These are phyloP conservation scores for Hofmannophila pseudospretella DNA, from an alignment of 2,888 invertebrate genomes.

Conservation along the genomic window DNA sequence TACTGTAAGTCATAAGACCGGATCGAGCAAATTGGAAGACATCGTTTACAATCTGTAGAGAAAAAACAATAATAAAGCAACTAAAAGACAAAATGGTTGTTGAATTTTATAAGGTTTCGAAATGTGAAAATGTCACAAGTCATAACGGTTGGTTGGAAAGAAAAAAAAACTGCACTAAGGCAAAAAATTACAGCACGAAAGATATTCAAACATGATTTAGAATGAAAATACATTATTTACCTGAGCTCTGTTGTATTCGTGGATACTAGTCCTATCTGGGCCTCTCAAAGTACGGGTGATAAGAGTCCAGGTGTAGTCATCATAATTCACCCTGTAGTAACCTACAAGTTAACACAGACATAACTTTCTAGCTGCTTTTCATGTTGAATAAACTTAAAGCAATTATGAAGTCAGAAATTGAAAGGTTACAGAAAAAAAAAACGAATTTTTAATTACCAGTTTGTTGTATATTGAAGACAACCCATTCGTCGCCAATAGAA, in stretches of 20 bases:
- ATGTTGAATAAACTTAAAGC: background rate
- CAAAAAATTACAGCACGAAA: too few relatives aligned
- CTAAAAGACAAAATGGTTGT: background rate
- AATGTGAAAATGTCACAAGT: too few relatives aligned
- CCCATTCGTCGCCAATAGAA: slow-evolving; percentile 67
- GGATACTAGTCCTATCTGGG: slow-evolving; percentile 57
- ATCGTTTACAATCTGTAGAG: slow-evolving; percentile 83
- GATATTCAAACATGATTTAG: too few relatives aligned
- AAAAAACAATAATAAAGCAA: background rate
- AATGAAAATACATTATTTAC: slow-evolving; percentile 50
- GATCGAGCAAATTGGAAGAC: slow-evolving; percentile 85
- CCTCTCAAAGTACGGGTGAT: slow-evolving; percentile 60
- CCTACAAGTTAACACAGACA: slow-evolving; percentile 53
- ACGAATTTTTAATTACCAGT: slow-evolving; percentile 54
- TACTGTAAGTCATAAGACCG: slow-evolving; percentile 76
- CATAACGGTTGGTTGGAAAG: too few relatives aligned
- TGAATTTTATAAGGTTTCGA: too few relatives aligned
- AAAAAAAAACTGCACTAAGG: too few relatives aligned
- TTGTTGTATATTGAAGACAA: slow-evolving; percentile 79
- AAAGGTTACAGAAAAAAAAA: background rate
- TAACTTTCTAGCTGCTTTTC: background rate
- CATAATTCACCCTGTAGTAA: slow-evolving; percentile 83
- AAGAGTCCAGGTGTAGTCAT: slow-evolving; percentile 74
- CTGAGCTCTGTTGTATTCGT: slow-evolving; percentile 85
- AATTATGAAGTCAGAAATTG: background rate